These are phyloP conservation scores for Arnoldichthys spilopterus DNA, from an alignment of 2,797 vertebrate genomes.

Conservation along the genomic window DNA sequence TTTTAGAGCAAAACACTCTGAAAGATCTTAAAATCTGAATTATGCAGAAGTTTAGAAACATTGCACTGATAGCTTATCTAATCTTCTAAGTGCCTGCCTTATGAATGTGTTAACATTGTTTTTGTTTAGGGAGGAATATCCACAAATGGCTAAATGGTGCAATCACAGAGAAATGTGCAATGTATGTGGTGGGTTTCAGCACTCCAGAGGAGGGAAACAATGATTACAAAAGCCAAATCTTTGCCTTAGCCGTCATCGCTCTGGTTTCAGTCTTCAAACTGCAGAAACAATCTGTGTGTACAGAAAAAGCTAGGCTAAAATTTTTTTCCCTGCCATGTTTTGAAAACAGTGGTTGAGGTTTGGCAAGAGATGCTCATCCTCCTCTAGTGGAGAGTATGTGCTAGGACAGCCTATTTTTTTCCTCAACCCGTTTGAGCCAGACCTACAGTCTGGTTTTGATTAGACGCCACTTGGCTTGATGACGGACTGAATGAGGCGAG, in stretches of 20 bases:
- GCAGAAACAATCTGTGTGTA: slow-evolving; percentile 43
- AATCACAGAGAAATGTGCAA: neutral
- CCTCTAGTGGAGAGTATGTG: slow-evolving; percentile 80
- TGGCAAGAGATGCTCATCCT: slow-evolving; percentile 55
- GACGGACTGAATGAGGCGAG: slow-evolving; percentile 72
- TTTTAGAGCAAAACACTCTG: neutral
- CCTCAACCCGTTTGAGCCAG: slow-evolving; percentile 59
- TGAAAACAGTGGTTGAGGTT: slow-evolving; percentile 53
- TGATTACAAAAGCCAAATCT: slow-evolving; percentile 17
- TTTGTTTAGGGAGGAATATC: slow-evolving; percentile 15
- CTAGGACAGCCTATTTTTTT: slow-evolving; percentile 76
- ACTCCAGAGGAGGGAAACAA: neutral
- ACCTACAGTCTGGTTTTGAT: slow-evolving; percentile 81
- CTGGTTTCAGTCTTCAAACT: slow-evolving; percentile 37
- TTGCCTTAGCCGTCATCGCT: slow-evolving; percentile 33
- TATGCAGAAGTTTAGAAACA: neutral
- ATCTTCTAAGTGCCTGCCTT: neutral
- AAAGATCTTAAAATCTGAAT: neutral
- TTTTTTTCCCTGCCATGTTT: slow-evolving; percentile 45
- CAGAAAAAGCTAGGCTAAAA: slow-evolving; percentile 40
- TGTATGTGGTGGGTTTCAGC: slow-evolving; percentile 3
- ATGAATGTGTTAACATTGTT: slow-evolving; percentile 18
- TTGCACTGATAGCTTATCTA: neutral
- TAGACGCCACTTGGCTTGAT: slow-evolving; percentile 73
- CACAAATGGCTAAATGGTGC: neutral